Conservation (phyloP, 2,888 invertebrate genomes). For the Eupithecia tripunctaria region DNA sequence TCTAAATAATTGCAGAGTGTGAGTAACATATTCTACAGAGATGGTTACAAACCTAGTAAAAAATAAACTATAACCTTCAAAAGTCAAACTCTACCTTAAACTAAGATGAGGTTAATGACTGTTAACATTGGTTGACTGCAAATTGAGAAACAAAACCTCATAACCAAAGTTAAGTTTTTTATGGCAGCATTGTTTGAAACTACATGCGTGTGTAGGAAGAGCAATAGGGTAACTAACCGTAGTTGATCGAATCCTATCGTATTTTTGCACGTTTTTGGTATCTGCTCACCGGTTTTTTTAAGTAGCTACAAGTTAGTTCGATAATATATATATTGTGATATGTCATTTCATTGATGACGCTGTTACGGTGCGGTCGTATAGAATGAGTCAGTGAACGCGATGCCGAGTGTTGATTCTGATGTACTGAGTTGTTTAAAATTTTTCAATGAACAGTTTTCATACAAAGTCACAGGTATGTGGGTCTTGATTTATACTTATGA, state of each 20-base stretch:
- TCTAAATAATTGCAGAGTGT: background rate
- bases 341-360: conserved; percentile 72
- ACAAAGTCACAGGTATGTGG: conserved; percentile 28
- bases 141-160: background rate
- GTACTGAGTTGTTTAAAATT: conserved; percentile 33
- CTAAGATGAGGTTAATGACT: background rate
- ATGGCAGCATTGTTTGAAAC: background rate
- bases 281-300: background rate
- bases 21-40: background rate
- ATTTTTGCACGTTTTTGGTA: background rate
- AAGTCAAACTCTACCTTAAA: background rate
- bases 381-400: conserved; percentile 51
- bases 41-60: background rate
- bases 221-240: background rate
- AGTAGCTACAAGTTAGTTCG: conserved; percentile 41
- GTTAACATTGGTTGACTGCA: background rate
- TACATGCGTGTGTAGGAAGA: background rate
- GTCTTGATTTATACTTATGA: background rate
- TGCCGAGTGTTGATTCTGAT: conserved; percentile 38
- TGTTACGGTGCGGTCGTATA: conserved; percentile 57
- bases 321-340: conserved; percentile 50
- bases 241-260: background rate
- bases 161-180: background rate
- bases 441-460: conserved; percentile 33
- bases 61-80: background rate